phyloP scores from a whole-genome alignment of 1,140 invertebrate species.

The Zaprionus taronus region DNA sequence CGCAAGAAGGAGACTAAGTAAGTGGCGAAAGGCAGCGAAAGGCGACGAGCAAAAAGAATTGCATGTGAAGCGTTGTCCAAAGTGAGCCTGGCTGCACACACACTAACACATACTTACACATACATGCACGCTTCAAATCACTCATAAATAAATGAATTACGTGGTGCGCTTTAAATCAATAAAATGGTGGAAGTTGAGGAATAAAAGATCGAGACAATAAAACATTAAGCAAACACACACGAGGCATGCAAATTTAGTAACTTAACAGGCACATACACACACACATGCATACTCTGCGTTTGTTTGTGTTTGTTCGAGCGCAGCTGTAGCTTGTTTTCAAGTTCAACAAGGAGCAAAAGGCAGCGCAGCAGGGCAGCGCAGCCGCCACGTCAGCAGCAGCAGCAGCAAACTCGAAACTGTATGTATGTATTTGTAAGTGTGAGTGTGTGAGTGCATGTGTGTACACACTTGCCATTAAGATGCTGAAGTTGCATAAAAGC shows the following conservation, averaged over 20 bases:
- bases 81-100: not conserved
- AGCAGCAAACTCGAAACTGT: conserved; percentile 27
- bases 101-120: too few species aligned
- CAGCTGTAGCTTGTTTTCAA: conserved; percentile 43
- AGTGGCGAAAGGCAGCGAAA: conserved; percentile 8
- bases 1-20: conserved; percentile 19
- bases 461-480: conserved; percentile 49
- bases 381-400: conserved; percentile 10
- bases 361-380: conserved; percentile 2
- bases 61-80: not conserved
- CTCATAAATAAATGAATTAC: conserved; percentile 14
- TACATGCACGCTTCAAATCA: not conserved
- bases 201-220: not conserved
- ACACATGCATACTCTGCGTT: not conserved
- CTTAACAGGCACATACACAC: conserved; percentile 2
- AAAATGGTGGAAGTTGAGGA: not conserved
- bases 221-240: not conserved
- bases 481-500: conserved; percentile 69
- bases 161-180: conserved; percentile 4
- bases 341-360: conserved; percentile 44
- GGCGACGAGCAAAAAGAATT: not conserved
- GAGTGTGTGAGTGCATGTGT: conserved; percentile 12
- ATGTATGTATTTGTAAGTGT: conserved; percentile 3
- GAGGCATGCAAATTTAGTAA: conserved; percentile 18
- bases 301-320: not conserved